A percentile compares a stretch with the other conserved stretches of the same genome.
Evolutionary conservation across 2,888 invertebrate species (phyloP).

Genomic region (Machimus rusticus): DNA sequence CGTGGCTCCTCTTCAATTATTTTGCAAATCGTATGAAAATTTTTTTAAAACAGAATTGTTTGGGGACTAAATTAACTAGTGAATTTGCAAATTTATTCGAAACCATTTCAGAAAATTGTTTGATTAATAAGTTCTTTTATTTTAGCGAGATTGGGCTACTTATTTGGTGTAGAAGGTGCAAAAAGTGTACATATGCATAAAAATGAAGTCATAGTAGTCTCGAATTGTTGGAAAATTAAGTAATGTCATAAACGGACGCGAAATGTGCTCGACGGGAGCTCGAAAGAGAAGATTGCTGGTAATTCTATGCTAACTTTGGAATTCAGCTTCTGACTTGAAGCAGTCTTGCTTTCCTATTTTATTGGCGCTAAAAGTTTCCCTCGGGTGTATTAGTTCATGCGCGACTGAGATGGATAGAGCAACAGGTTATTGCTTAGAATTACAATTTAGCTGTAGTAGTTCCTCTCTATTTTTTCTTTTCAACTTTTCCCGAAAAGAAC

Average conservation of each 20-base stretch:
- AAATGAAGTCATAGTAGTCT: background rate
- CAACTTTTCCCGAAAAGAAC: background rate
- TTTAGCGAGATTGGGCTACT: background rate
- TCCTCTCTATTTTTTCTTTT: background rate
- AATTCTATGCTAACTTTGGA: background rate
- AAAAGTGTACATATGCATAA: background rate
- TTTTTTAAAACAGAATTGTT: too few species aligned
- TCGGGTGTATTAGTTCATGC: background rate
- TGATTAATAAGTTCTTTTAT: background rate
- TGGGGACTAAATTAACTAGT: too few species aligned
- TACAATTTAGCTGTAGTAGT: background rate
- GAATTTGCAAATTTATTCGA: too few species aligned
- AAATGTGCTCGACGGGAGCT: background rate
- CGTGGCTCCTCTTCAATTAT: too few species aligned
- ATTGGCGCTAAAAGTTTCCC: background rate
- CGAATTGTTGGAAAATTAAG: background rate
- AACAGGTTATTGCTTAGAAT: background rate
- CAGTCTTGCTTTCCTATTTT: background rate
- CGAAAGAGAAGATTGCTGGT: background rate
- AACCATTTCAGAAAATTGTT: too few species aligned
- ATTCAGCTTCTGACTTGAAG: background rate
- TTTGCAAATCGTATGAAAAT: too few species aligned
- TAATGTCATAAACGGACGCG: background rate
- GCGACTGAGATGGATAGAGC: slow-evolving; percentile 6
- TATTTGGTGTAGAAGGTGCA: background rate